Evolutionary conservation across 2,797 vertebrate species (phyloP), one percentile per base, ranked within the genome.

Genomic region (Ctenopoma kingsleyae): DNA sequence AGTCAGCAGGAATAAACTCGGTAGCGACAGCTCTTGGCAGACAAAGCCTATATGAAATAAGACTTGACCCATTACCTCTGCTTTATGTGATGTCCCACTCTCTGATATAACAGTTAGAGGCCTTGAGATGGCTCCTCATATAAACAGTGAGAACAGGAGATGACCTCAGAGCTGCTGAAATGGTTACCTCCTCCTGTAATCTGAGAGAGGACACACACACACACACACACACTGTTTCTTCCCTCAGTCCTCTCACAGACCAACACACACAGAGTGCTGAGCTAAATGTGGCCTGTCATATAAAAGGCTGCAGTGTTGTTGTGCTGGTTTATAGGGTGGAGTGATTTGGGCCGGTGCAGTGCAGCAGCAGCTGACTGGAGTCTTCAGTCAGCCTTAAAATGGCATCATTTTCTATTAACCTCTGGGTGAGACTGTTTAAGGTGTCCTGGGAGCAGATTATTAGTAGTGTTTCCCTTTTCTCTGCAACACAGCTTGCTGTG

Each of bases 381-480:
- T 82, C 79, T 81, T 77, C 80, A 48, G 78, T 74, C 75, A 77
- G 80, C 55, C 69, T 80, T 75, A 87, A 87, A 84, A 74, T 52
- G 32, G 53, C 80, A 72, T 78, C 71, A 63, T 73, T 72, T 83
- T 81, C 77, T 81, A 84, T 89, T 84, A 86, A 88, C 78, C 83
- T 76, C 77, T 49, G 63, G 69, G 52, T 62, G 40, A 59, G 55
- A 51, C 68, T 65, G 40, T 50, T 80, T 72, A 77, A 74, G 58
- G 61, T 64, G 80, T 71, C 69, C 78, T 68, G 27, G 32, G 76
- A 57, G 76, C 62, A 87, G 77, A 76, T 74, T 15, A 68, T 65
- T 55, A 52, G 40, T 40, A 7, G 43, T 67, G n/a, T 70, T 48
- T 62, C 25, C 50, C 35, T 75, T 51, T 48, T 55, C 20, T 74